These are phyloP conservation scores for Onthophagus sagittarius DNA, from an alignment of 2,888 invertebrate species.

Conservation along the genomic window DNA sequence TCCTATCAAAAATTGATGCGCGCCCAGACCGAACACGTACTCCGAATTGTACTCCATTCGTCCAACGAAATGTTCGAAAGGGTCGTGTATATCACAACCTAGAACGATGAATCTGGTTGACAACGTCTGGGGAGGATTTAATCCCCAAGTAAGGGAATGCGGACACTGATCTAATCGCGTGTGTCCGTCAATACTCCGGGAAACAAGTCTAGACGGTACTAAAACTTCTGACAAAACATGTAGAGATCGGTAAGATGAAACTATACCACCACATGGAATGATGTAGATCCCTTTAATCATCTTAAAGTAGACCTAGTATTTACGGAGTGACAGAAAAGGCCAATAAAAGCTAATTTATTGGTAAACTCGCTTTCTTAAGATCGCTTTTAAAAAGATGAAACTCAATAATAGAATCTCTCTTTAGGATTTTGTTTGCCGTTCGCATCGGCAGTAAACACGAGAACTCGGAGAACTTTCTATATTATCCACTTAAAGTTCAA, in stretches of 20 bases:
- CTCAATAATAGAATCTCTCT: not conserved
- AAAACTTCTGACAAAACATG: not conserved
- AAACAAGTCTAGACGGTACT: not conserved
- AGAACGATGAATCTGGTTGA: not conserved
- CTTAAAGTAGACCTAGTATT: not conserved
- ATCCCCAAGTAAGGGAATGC: not conserved
- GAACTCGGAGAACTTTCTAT: not conserved
- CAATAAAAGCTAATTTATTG: not conserved
- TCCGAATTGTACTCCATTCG: not conserved
- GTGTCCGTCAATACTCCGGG: not conserved
- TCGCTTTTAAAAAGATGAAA: not conserved
- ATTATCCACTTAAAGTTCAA: not conserved
- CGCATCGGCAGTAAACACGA: not conserved
- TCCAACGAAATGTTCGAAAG: not conserved
- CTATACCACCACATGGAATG: not conserved
- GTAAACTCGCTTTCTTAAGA: not conserved
- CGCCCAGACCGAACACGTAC: not conserved
- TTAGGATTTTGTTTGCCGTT: not conserved
- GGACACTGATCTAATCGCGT: not conserved
- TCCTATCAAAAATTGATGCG: not conserved
- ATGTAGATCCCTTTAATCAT: not conserved
- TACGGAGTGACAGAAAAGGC: not conserved
- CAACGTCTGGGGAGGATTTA: not conserved
- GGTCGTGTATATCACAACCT: not conserved
- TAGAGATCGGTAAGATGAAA: not conserved